phyloP scores from a whole-genome alignment of 2,113 vertebrate species.

The Ageneiosus marmoratus region DNA sequence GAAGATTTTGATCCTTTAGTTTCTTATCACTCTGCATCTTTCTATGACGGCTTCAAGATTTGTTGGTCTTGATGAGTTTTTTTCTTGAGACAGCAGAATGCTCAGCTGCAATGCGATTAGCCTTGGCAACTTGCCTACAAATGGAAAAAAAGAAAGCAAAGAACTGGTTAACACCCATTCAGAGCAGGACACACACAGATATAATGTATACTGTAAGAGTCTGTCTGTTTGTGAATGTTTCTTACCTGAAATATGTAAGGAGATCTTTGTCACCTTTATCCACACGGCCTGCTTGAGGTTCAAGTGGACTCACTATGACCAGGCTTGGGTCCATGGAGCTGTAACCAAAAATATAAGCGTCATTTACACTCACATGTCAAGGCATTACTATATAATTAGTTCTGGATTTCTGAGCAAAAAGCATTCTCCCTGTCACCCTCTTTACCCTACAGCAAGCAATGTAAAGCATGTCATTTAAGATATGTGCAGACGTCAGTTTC shows the following conservation, averaged over 20 bases:
- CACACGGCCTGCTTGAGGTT: background rate
- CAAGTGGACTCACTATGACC: background rate
- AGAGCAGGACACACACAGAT: background rate
- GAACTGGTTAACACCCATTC: background rate
- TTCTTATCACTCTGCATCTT: background rate
- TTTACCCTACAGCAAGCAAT: conserved; percentile 39
- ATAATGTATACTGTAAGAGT: background rate
- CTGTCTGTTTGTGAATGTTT: background rate
- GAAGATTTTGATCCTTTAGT: conserved; percentile 28
- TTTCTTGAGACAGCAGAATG: conserved; percentile 11
- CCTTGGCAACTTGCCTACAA: conserved; percentile 58
- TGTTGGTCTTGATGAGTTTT: conserved; percentile 24
- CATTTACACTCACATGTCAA: background rate
- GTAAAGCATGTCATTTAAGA: conserved; percentile 2
- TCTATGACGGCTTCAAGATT: conserved; percentile 43
- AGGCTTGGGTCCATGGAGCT: conserved; percentile 57
- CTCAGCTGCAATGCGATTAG: conserved; percentile 50
- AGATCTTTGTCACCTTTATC: conserved; percentile 45
- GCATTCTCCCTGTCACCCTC: background rate
- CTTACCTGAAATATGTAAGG: conserved; percentile 66
- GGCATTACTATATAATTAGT: background rate
- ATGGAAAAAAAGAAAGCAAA: background rate
- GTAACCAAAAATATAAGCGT: conserved; percentile 35
- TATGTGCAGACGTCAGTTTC: conserved; percentile 23
- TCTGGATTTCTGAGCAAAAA: conserved; percentile 4